Conservation (phyloP, 2,888 invertebrate species). For the Aromia moschata region DNA sequence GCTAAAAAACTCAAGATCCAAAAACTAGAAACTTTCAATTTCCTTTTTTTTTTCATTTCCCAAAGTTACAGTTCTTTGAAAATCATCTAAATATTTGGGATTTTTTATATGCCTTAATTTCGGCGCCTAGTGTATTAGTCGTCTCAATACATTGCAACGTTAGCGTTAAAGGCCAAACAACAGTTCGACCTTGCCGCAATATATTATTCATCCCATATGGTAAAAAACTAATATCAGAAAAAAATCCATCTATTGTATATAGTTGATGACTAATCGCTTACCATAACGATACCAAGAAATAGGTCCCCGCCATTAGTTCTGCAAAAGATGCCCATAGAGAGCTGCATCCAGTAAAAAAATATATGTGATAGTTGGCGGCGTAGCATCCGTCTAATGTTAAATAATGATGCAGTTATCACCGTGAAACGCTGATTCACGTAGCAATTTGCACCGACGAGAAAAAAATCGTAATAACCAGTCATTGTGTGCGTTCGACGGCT, state of each 20-base stretch:
- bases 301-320: constrained; percentile 1
- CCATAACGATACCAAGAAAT: not conserved
- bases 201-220: constrained; percentile 4
- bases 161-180: not conserved
- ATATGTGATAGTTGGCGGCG: too few relatives aligned
- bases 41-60: too few relatives aligned
- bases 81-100: too few relatives aligned
- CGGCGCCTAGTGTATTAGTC: too few relatives aligned
- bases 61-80: too few relatives aligned
- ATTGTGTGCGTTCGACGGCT: too few relatives aligned
- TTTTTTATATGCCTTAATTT: too few relatives aligned
- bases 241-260: constrained; percentile 10
- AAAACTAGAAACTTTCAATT: too few relatives aligned
- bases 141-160: too few relatives aligned
- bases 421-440: not conserved
- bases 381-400: not conserved
- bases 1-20: too few relatives aligned
- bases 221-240: constrained; percentile 2
- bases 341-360: constrained; percentile 4
- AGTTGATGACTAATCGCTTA: not conserved
- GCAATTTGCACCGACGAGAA: not conserved
- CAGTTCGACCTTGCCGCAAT: not conserved
- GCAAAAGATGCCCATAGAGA: not conserved
- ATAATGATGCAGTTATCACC: constrained; percentile 1
- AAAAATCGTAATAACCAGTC: too few relatives aligned